Percentiles rank a stretch among this genome's conserved stretches.
Evolutionary conservation across 2,888 invertebrate genomes (phyloP).

Genomic region (Phragmatobia fuliginosa): DNA sequence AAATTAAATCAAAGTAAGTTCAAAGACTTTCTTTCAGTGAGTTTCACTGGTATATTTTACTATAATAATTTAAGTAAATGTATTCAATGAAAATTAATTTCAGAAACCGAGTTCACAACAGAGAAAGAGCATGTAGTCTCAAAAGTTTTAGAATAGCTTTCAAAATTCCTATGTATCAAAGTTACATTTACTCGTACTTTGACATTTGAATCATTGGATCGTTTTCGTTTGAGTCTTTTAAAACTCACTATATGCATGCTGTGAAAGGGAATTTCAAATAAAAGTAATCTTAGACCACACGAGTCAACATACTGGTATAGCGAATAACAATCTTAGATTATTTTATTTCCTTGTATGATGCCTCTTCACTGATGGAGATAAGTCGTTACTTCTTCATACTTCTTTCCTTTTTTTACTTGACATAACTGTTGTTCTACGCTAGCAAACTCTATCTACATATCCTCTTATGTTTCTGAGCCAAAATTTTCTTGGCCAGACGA

Average conservation of each 20-base stretch:
- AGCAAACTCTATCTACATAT: too few species aligned
- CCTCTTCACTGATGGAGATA: too few species aligned
- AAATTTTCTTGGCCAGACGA: too few species aligned
- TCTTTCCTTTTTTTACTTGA: too few species aligned
- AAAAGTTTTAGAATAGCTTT: constrained; percentile 53
- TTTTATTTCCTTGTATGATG: too few species aligned
- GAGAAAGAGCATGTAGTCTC: constrained; percentile 52
- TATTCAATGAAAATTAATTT: constrained; percentile 33
- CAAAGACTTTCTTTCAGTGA: constrained; percentile 16
- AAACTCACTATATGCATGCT: neutral
- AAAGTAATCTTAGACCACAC: too few species aligned
- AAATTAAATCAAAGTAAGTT: neutral
- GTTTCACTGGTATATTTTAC: constrained; percentile 23
- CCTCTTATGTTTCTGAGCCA: too few species aligned
- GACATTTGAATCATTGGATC: constrained; percentile 43
- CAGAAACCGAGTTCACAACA: constrained; percentile 37
- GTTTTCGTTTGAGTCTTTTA: constrained; percentile 30
- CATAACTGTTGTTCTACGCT: too few species aligned
- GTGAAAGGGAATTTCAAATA: neutral
- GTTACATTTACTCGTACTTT: constrained; percentile 22
- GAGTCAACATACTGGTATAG: too few species aligned
- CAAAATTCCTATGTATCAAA: constrained; percentile 49
- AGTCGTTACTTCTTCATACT: too few species aligned
- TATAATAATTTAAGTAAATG: constrained; percentile 19
- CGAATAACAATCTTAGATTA: too few species aligned